Base-by-base conservation (phyloP, 2,888 invertebrate genomes). In the Pyrocoelia pectoralis region DNA sequence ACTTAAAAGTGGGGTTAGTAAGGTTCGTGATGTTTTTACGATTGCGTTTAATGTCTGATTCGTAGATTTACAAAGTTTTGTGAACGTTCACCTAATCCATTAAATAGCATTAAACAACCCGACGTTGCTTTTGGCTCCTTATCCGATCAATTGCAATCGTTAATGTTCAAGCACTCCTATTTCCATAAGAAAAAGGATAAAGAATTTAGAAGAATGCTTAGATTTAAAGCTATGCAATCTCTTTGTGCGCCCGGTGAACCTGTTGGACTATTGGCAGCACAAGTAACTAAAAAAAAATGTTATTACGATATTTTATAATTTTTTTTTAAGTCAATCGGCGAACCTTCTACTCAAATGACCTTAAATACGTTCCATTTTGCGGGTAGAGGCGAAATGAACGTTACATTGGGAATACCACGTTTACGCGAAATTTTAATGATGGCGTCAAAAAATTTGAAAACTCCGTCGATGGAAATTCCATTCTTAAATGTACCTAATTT, bases 291-390 rank as follows among this genome's bases (percentile, higher is more conserved):
- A 24, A 24, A 24, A 3, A n/a, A n/a, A n/a, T n/a, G n/a, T n/a
- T n/a, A n/a, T n/a, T n/a, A n/a, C n/a, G n/a, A n/a, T n/a, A n/a
- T n/a, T n/a, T n/a, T n/a, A 24, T 24, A 24, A 24, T 6, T 6
- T 55, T 1, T 56, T 50, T 71, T 76, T 61, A 66, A 80, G 84
- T 97, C 97, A 0, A 92, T 99, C 66, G 99, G 99, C 60, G 99
- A 99, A 82, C 99, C 99, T 0, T 98, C 98, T 1, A 99, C 99
- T 62, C 99, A 99, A 86, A 99, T 99, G 99, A 99, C 99, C 75
- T 83, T 99, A 79, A 99, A 99, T 81, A 99, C 99, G 40, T 99
- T 99, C 82, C 99, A 99, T 79, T 99, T 99, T 81, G 99, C 99
- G 74, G 99, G 99, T 77, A 90, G 98, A 83, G 98, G 98, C 85